phyloP scores from a whole-genome alignment of 2,797 vertebrate genomes.

The Cuniculus paca region DNA sequence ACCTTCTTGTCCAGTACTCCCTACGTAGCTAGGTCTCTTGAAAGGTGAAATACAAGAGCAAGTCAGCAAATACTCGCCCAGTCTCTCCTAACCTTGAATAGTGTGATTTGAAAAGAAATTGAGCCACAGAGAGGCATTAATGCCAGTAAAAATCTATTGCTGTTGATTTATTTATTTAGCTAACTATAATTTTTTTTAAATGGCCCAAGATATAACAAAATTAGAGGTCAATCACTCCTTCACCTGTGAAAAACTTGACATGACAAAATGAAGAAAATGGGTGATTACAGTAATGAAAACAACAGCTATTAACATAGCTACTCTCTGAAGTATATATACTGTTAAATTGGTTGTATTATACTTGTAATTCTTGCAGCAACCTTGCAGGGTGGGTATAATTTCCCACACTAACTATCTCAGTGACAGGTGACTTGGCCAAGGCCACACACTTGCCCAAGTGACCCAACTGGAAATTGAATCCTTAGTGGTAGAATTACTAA shows the following conservation, averaged over 20 bases:
- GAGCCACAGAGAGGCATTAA: neutral
- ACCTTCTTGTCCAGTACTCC: neutral
- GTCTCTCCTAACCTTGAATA: neutral
- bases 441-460: neutral
- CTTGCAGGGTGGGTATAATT: neutral
- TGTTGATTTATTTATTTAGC: neutral
- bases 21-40: neutral
- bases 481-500: neutral
- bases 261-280: neutral
- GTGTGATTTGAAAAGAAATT: neutral
- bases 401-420: neutral
- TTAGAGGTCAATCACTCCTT: neutral
- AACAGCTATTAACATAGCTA: neutral
- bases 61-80: neutral
- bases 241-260: neutral
- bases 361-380: neutral
- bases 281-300: neutral
- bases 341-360: neutral
- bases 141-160: neutral
- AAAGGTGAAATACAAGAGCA: neutral
- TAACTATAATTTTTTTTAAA: conserved; percentile 1
- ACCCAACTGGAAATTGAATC: neutral
- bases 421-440: neutral
- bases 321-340: too few species aligned
- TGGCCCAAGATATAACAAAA: conserved; percentile 2